Evolutionary conservation across 2,113 vertebrate species (phyloP).

Genomic region (Istiophorus platypterus): DNA sequence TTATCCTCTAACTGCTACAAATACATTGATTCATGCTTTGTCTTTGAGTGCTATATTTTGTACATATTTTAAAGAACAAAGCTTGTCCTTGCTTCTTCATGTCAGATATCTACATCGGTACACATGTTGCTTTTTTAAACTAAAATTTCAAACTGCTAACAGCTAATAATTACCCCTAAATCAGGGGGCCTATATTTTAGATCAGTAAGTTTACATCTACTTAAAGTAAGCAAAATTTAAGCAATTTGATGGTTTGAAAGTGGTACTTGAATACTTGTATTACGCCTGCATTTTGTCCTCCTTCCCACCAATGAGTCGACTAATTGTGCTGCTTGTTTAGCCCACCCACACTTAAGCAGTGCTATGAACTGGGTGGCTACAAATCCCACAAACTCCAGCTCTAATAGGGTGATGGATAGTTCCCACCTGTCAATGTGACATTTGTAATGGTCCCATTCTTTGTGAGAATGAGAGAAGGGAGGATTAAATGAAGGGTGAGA

Average conservation of each 20-base stretch:
- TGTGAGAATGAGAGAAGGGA: slow-evolving; percentile 54
- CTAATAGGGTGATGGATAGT: slow-evolving; percentile 79
- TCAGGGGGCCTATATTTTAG: background rate
- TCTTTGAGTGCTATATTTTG: background rate
- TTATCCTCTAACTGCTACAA: background rate
- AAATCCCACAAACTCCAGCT: slow-evolving; percentile 54
- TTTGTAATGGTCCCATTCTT: slow-evolving; percentile 75
- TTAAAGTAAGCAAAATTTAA: background rate
- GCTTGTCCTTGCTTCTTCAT: background rate
- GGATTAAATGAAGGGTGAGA: slow-evolving; percentile 66
- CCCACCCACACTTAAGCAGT: slow-evolving; percentile 74
- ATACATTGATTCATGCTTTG: background rate
- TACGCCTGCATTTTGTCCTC: slow-evolving; percentile 31
- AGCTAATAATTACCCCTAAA: background rate
- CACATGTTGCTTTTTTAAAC: background rate
- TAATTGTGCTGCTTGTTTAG: slow-evolving; percentile 75
- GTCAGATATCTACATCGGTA: background rate
- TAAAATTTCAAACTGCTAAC: background rate
- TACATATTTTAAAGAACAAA: background rate
- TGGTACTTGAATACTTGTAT: background rate
- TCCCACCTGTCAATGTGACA: slow-evolving; percentile 74
- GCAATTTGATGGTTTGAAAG: background rate
- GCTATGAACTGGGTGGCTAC: slow-evolving; percentile 62
- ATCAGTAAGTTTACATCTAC: background rate
- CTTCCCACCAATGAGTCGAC: slow-evolving; percentile 49